Percentiles rank a stretch among this genome's conserved stretches.
phyloP scores from a whole-genome alignment of 2,888 invertebrate genomes.

The Lepeophtheirus nordmannii region DNA sequence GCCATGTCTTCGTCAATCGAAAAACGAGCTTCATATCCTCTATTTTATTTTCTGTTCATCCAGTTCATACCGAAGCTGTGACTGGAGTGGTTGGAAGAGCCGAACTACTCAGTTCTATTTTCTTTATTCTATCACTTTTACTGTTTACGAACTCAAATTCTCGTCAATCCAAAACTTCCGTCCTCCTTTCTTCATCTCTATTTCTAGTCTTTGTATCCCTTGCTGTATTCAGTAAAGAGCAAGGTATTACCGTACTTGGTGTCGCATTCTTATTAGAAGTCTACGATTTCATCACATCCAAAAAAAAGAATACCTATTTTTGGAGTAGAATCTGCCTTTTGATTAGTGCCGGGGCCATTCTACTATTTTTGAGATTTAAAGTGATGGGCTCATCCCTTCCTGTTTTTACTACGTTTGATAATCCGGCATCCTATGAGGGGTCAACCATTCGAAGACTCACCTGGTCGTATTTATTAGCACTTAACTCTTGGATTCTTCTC shows the following conservation, averaged over 20 bases:
- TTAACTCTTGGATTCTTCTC: slow-evolving; percentile 76
- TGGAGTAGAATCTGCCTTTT: background rate
- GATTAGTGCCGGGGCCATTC: slow-evolving; percentile 50
- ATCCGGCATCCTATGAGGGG: slow-evolving; percentile 69
- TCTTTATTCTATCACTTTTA: slow-evolving; percentile 74
- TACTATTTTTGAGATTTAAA: slow-evolving; percentile 67
- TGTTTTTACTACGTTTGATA: slow-evolving; percentile 56
- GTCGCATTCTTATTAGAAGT: slow-evolving; percentile 85
- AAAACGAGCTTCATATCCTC: slow-evolving; percentile 55
- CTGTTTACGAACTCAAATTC: slow-evolving; percentile 43
- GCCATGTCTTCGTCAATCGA: background rate
- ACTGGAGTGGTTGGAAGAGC: slow-evolving; percentile 93
- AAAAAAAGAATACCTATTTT: background rate
- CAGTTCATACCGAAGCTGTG: slow-evolving; percentile 38
- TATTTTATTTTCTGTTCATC: slow-evolving; percentile 85
- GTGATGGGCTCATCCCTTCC: slow-evolving; percentile 44
- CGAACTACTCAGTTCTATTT: slow-evolving; percentile 81
- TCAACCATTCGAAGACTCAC: slow-evolving; percentile 73
- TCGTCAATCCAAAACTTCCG: background rate
- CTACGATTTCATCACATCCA: slow-evolving; percentile 49
- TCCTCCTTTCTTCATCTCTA: slow-evolving; percentile 12
- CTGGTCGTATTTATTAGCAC: slow-evolving; percentile 74
- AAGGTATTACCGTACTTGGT: slow-evolving; percentile 89
- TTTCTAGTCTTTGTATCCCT: slow-evolving; percentile 22
- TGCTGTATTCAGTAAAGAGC: slow-evolving; percentile 60